Base-by-base conservation (phyloP, 2,113 vertebrate species). In the Hiodon tergisus region DNA sequence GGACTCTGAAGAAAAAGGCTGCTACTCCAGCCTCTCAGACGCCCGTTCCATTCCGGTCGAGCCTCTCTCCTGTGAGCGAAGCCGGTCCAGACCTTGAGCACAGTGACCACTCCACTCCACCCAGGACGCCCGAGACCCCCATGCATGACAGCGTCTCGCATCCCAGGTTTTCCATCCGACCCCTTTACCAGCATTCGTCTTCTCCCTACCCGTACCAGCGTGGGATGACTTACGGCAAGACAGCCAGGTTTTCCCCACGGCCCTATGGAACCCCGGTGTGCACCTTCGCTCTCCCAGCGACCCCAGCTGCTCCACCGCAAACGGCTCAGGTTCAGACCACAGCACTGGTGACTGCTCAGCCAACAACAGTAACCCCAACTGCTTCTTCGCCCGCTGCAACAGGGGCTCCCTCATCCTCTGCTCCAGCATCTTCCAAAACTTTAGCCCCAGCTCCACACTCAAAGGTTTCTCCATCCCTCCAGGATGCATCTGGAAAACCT, bases 11-110 rank as follows among this genome's bases (percentile, higher is more conserved):
- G 83, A 96, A 90, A 82, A 94, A 90, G 0, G 72, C 80, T 0
- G 4, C 82, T 0, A 47, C 80, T 67, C 87, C 88, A 71, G 67
- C 80, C 4, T 69, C 75, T 2, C 89, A 92, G 72, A 11, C 81
- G 0, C 70, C 86, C 0, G 79, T 78, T 4, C 84, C 84, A 16
- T 97, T 95, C 81, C 94, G 93, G 7, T 86, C 93, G 71, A 95
- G 88, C 78, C 92, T 99, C 57, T 99, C 96, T 1, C 97, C 97
- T 0, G 96, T 98, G 63, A 95, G 92, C 0, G 97, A 99, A 83
- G 95, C 93, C 61, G 95, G 94, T 80, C 81, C 94, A 0, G 95
- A 98, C 81, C 84, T 92, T 0, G 96, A 98, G 71, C 76, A 74
- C 70, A 88, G 86, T 6, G 91, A 94, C 60, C 81, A 76, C 5